Conservation (phyloP, 2,888 invertebrate genomes). For the Aspidapion aeneum region DNA sequence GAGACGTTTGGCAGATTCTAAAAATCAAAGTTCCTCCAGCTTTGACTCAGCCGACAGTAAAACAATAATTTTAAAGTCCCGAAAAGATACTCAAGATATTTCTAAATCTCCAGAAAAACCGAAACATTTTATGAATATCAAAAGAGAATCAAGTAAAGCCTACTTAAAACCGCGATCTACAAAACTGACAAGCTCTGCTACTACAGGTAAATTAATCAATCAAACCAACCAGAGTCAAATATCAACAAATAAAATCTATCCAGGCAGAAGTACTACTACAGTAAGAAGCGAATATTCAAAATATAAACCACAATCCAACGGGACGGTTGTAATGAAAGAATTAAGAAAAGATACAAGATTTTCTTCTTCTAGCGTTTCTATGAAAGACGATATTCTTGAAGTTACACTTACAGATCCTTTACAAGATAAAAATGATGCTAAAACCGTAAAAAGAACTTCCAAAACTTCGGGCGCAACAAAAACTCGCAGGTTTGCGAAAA, state of each 20-base stretch:
- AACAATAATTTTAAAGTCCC: too few relatives aligned
- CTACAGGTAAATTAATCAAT: too few relatives aligned
- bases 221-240: too few relatives aligned
- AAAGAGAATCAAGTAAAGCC: background rate
- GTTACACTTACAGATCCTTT: conserved; percentile 33
- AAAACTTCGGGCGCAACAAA: conserved; percentile 11
- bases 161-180: background rate
- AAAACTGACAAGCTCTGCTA: background rate
- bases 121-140: background rate
- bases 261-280: too few relatives aligned
- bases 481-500: conserved; percentile 24
- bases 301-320: too few relatives aligned
- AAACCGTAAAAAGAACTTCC: conserved; percentile 7
- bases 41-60: background rate
- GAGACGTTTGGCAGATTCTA: background rate
- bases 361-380: conserved; percentile 42
- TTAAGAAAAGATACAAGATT: conserved; percentile 13
- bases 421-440: conserved; percentile 10
- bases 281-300: too few relatives aligned
- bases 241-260: too few relatives aligned
- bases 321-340: too few relatives aligned
- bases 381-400: conserved; percentile 48
- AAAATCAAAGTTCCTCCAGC: background rate
- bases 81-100: too few relatives aligned
- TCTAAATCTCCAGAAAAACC: conserved; percentile 8